phyloP scores from a whole-genome alignment of 2,888 invertebrate genomes.

The Argyresthia goedartella region DNA sequence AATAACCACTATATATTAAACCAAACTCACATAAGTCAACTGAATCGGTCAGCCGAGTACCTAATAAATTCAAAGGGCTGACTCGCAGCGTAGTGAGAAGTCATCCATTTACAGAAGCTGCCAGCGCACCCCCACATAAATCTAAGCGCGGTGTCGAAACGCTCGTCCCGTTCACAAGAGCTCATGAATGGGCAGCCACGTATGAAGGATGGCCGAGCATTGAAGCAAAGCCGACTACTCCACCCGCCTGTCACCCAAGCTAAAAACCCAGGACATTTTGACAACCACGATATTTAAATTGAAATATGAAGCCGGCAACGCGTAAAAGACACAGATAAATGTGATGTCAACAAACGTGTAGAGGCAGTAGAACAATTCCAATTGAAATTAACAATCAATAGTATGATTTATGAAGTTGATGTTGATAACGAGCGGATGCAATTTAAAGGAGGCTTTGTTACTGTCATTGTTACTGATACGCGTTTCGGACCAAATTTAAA shows the following conservation, averaged over 20 bases:
- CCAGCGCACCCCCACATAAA: conserved; percentile 53
- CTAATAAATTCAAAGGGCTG: conserved; percentile 64
- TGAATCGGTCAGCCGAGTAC: conserved; percentile 22
- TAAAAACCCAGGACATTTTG: conserved; percentile 47
- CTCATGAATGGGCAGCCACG: conserved; percentile 44
- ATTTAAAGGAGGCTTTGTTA: not conserved
- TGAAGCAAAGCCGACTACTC: conserved; percentile 27
- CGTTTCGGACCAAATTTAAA: conserved; percentile 7
- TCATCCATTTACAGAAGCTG: conserved; percentile 62
- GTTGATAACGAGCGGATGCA: not conserved
- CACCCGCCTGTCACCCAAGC: conserved; percentile 35
- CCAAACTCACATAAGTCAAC: conserved; percentile 40
- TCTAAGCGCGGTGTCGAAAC: conserved; percentile 51
- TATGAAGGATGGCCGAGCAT: conserved; percentile 55
- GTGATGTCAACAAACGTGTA: not conserved
- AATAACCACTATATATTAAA: conserved; percentile 21
- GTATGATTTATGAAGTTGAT: not conserved
- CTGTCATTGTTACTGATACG: conserved; percentile 1
- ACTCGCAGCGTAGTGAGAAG: conserved; percentile 55
- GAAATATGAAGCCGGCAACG: conserved; percentile 48
- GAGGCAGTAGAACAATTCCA: not conserved
- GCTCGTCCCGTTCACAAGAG: conserved; percentile 3
- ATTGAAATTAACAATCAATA: no score
- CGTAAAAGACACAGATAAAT: not conserved
- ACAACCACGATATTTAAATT: conserved; percentile 58